Percentiles rank a stretch among this genome's conserved stretches.
Evolutionary conservation across 1,140 invertebrate species (phyloP).

Genomic region (Centruroides vittatus): DNA sequence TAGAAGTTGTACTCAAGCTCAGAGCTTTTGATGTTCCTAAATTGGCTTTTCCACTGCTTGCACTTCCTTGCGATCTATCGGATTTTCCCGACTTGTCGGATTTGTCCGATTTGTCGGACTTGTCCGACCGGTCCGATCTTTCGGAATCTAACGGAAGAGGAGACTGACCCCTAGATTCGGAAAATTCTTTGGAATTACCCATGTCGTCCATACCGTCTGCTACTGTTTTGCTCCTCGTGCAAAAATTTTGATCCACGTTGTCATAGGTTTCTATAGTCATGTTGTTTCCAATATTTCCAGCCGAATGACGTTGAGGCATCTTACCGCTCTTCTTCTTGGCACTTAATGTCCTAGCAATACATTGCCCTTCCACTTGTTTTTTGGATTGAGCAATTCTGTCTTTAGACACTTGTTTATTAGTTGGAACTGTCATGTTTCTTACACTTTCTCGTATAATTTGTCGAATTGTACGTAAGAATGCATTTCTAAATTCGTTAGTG

Average conservation of each 20-base stretch:
- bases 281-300: constrained; percentile 58
- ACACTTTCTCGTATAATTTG: constrained; percentile 93
- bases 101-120: constrained; percentile 7
- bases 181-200: neutral
- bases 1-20: constrained; percentile 81
- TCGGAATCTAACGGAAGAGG: constrained; percentile 1
- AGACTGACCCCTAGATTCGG: constrained; percentile 1
- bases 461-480: constrained; percentile 87
- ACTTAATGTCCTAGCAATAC: constrained; percentile 37
- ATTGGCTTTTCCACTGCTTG: constrained; percentile 20
- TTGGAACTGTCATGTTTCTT: constrained; percentile 89
- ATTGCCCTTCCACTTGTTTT: constrained; percentile 26
- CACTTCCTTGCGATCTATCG: constrained; percentile 16
- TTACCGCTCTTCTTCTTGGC: constrained; percentile 40
- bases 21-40: constrained; percentile 36
- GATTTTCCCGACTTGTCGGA: constrained; percentile 38
- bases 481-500: constrained; percentile 85
- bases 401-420: constrained; percentile 75
- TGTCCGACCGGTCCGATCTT: constrained; percentile 5
- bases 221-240: constrained; percentile 73
- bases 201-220: constrained; percentile 46
- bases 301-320: constrained; percentile 65
- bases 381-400: constrained; percentile 42
- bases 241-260: constrained; percentile 50
- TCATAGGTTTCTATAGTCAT: constrained; percentile 41